A percentile compares a stretch with the other conserved stretches of the same genome.
These are phyloP conservation scores for Ptychoptera contaminata DNA, from an alignment of 2,888 invertebrate species.

Conservation along the genomic window DNA sequence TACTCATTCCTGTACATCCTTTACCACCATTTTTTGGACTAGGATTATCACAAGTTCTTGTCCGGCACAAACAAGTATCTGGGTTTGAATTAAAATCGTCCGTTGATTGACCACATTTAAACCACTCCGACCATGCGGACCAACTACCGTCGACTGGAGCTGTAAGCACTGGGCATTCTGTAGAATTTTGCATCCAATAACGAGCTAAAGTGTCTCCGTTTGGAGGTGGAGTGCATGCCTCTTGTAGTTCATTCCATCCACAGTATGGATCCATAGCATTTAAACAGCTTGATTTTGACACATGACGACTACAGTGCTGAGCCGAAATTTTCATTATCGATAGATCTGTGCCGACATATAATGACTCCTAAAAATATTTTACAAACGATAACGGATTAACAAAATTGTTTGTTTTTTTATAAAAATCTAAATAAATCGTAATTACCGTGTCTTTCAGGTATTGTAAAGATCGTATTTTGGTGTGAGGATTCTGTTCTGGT, in stretches of 20 bases:
- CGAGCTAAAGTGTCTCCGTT: conserved; percentile 41
- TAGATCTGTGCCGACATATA: conserved; percentile 58
- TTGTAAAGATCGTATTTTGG: conserved; percentile 47
- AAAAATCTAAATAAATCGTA: conserved; percentile 25
- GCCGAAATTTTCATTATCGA: conserved; percentile 57
- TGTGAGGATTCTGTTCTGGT: conserved; percentile 37
- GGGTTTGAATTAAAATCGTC: conserved; percentile 34
- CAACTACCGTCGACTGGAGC: conserved; percentile 68
- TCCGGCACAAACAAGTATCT: conserved; percentile 63
- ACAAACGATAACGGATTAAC: not conserved
- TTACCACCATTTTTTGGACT: conserved; percentile 61
- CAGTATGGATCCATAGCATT: conserved; percentile 87
- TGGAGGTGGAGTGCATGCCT: conserved; percentile 57
- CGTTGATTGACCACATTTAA: conserved; percentile 38
- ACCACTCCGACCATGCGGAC: conserved; percentile 79
- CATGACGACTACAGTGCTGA: conserved; percentile 62
- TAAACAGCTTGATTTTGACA: conserved; percentile 52
- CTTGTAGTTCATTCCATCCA: conserved; percentile 72
- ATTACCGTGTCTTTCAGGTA: conserved; percentile 57
- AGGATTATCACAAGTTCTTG: conserved; percentile 70
- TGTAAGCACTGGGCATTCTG: conserved; percentile 49
- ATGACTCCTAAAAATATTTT: conserved; percentile 32
- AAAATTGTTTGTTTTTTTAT: conserved; percentile 8
- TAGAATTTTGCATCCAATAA: conserved; percentile 60
- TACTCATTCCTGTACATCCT: conserved; percentile 46